Base-by-base conservation (phyloP, 2,797 vertebrate species). In the Chaetophractus vellerosus region DNA sequence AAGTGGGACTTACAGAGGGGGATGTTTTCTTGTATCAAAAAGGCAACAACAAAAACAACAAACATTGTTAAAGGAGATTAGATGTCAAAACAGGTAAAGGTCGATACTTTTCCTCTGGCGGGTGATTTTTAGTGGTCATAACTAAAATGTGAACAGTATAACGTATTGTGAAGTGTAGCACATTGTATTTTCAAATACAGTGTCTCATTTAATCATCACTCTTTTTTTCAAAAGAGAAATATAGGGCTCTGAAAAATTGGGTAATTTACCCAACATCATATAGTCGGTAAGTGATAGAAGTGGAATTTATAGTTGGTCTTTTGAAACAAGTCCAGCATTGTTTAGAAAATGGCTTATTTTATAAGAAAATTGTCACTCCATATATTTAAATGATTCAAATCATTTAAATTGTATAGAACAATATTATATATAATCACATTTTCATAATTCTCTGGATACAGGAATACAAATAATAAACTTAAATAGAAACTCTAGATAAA, bases 171-270 rank as follows among this genome's bases (percentile, higher is more conserved):
- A 74, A 91, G 4, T 61, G 50, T 72, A 83, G 21, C 21, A 45
- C 16, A n/a, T n/a, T 81, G 68, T 64, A 45, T 45, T 45, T 45
- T 45, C 45, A 45, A 45, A 45, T 10, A 45, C 45, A 83, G 59
- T 69, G 31, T 74, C 45, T 79, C 68, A 83, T 68, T 90, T 86
- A 71, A 91, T 64, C 5, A 78, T 15, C 3, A n/a, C 15, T 72
- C 9, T 88, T 91, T 96, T 96, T 72, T 55, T n/a, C 4, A 59
- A 93, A 78, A 81, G 24, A 64, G 63, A 95, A 57, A 59, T 61
- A 69, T 7, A 71, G 50, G 86, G 0, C 33, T 78, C 15, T 48
- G 57, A 16, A 88, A 82, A 24, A 68, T 59, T 74, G 69, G 50
- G 19, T 75, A 50, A 66, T 84, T 89, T 87, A 57, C 3, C 7